A percentile compares a stretch with the other conserved stretches of the same genome.
phyloP scores from a whole-genome alignment of 2,888 invertebrate species.

The Hemistola chrysoprasaria region DNA sequence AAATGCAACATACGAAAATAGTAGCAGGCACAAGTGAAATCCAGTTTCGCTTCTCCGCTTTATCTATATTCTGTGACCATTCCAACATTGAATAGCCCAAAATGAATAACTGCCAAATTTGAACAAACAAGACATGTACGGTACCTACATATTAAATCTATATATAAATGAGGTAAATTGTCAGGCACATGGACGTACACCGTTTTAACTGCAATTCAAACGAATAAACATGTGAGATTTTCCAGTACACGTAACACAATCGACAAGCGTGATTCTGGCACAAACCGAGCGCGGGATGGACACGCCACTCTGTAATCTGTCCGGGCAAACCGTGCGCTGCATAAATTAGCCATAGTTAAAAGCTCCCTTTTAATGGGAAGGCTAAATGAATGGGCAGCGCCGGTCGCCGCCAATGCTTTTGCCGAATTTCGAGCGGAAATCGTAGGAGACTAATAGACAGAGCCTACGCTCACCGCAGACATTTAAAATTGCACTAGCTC shows the following conservation, averaged over 20 bases:
- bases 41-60: too few relatives aligned
- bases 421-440: slow-evolving; percentile 40
- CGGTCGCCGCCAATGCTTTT: slow-evolving; percentile 43
- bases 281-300: slow-evolving; percentile 52
- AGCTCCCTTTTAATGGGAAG: slow-evolving; percentile 74
- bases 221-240: slow-evolving; percentile 56
- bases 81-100: too few relatives aligned
- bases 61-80: too few relatives aligned
- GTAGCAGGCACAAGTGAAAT: too few relatives aligned
- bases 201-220: slow-evolving; percentile 34
- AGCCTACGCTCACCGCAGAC: slow-evolving; percentile 48
- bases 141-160: background rate
- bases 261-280: slow-evolving; percentile 58
- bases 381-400: slow-evolving; percentile 71
- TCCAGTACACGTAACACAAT: slow-evolving; percentile 54
- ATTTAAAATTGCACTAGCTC: slow-evolving; percentile 53
- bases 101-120: too few relatives aligned
- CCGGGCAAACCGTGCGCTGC: slow-evolving; percentile 68
- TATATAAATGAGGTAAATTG: slow-evolving; percentile 2
- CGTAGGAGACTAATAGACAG: slow-evolving; percentile 50
- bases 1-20: too few relatives aligned
- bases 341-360: slow-evolving; percentile 79
- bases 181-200: slow-evolving; percentile 7
- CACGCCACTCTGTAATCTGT: slow-evolving; percentile 76
- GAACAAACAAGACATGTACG: too few relatives aligned